Evolutionary conservation across 92 coral and sea anemone species (phyloP), one percentile per base, ranked within the genome.

Genomic region (Actinostola sp.): DNA sequence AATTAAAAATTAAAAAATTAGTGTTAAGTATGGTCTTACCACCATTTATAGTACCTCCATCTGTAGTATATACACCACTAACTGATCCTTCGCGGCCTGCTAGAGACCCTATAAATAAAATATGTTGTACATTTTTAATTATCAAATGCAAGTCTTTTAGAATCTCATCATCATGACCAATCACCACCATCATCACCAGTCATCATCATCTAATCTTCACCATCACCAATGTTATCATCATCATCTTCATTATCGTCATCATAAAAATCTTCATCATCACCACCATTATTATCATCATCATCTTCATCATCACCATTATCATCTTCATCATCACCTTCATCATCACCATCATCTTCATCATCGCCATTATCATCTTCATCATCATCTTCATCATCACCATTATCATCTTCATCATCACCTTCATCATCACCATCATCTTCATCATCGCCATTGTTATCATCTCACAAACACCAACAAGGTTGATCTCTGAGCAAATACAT

Each of bases 81-180:
- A 46, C 71, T 30, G 57, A 48, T 0, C 71, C 80, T 20, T 44
- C 78, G 0, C 80, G 59, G 20, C 80, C 80, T 23, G 80, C 80
- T 29, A 74, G 27, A 25, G 80, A 74, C 2, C 80, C 80, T 74
- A 49, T 21, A 49, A 17, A 35, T 15, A 45, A 5, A 45, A 10
- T n/a, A n/a, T n/a, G n/a, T n/a, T n/a, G n/a, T n/a, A n/a, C n/a
- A n/a, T n/a, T n/a, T n/a, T n/a, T n/a, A n/a, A n/a, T n/a, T n/a
- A n/a, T n/a, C n/a, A n/a, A n/a, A n/a, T n/a, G n/a, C n/a, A n/a
- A n/a, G n/a, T n/a, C 14, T 14, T 7, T 39, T 7, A 39, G 45
- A 7, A 39, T 7, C 7, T 7, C 45, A 39, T 14, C 14, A 39
- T 39, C 45, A 39, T 39, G 14, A 7, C 45, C 19, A 0, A 33